A percentile compares a stretch with the other conserved stretches of the same genome.
Conservation (phyloP, 1,140 invertebrate genomes). For the Plectrocnemia conspersa region DNA sequence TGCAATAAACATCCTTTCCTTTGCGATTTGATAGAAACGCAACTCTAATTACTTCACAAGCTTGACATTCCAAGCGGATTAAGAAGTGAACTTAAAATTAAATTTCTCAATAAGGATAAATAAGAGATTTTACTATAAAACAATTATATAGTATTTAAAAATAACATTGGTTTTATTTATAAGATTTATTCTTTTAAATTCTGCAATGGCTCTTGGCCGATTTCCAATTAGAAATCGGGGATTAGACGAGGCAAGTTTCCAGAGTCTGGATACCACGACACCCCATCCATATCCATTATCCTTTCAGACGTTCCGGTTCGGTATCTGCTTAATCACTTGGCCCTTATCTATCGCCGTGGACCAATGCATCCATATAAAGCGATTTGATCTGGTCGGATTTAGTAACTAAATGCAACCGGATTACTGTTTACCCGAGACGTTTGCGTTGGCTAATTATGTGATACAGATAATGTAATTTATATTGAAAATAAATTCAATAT, state of each 20-base stretch:
- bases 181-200: too few relatives aligned
- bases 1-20: too few relatives aligned
- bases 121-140: too few relatives aligned
- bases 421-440: slow-evolving; percentile 1
- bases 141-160: too few relatives aligned
- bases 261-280: neutral
- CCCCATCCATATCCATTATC: slow-evolving; percentile 22
- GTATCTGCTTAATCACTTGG: slow-evolving; percentile 8
- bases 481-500: slow-evolving; percentile 1
- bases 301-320: slow-evolving; percentile 14
- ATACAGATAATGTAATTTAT: neutral
- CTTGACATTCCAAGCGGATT: too few relatives aligned
- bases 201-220: neutral
- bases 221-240: slow-evolving; percentile 12
- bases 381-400: too few relatives aligned
- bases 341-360: neutral
- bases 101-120: too few relatives aligned
- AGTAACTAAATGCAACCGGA: too few relatives aligned
- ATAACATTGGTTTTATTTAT: too few relatives aligned
- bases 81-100: too few relatives aligned
- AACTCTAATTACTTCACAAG: too few relatives aligned
- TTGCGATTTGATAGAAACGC: too few relatives aligned
- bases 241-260: slow-evolving; percentile 14
- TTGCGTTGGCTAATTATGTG: neutral
- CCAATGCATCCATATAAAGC: neutral